Base-by-base conservation (phyloP, 1,140 invertebrate genomes). In the Psilanteris sp. region DNA sequence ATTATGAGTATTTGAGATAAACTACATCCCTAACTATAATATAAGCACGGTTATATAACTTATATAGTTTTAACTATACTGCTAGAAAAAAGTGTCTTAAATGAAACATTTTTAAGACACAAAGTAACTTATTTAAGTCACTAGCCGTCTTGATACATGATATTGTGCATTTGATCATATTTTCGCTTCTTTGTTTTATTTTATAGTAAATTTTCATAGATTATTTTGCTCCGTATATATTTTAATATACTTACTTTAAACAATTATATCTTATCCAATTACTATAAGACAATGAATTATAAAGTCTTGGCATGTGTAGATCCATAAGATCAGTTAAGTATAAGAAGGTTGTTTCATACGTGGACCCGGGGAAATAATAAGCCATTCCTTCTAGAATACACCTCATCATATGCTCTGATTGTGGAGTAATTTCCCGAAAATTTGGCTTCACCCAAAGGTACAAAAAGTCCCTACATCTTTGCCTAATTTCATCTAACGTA, bases 381-480 rank as follows among this genome's bases (percentile, higher is more conserved):
- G 59, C 18, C 0, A 87, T 13, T 1, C 88, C 88, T 43, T 83
- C 77, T 0, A 83, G 13, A 1, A 89, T 15, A 46, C 83, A 89
- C 36, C 83, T 81, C 13, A 78, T 77, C 86, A 90, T 89, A 61
- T 90, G 87, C 27, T 90, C 88, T 82, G 84, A 88, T 37, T 88
- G 83, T 0, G 84, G 76, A 2, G 43, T 79, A 0, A 88, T 46
- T 2, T 67, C n/a, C 0, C 78, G 50, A 0, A 90, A 79, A 62
- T 85, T 87, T n/a, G 89, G 88, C 27, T 83, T 85, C 0, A 88
- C 59, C 76, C 82, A 81, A 0, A 61, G 10, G 2, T 87, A 66
- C 9, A 90, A 59, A 15, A 89, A 77, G 6, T 90, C 83, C 20
- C 67, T 44, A n/a, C 83, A 84, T 2, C 90, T 77, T 22, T 79